Evolutionary conservation across 2,797 vertebrate genomes (phyloP).

Genomic region (Echeneis naucrates): DNA sequence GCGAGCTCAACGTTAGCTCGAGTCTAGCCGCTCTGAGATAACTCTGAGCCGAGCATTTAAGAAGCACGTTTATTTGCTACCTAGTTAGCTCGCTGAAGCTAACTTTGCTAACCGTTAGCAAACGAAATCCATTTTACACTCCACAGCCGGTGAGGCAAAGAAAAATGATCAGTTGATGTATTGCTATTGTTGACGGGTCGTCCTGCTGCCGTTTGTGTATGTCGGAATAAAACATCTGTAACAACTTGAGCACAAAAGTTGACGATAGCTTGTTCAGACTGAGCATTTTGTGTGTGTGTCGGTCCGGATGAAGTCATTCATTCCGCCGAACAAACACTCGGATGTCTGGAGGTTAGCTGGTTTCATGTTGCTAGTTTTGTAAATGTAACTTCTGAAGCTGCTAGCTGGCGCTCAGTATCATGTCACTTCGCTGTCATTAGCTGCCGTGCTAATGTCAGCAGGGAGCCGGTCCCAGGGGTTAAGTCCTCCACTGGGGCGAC

Average conservation of each 20-base stretch:
- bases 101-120: constrained; percentile 67
- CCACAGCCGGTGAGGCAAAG: constrained; percentile 23
- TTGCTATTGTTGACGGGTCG: neutral
- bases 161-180: neutral
- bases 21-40: neutral
- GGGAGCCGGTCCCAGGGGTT: constrained; percentile 12
- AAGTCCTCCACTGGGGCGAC: neutral
- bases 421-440: constrained; percentile 57
- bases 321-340: neutral
- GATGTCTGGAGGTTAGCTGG: neutral
- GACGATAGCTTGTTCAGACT: neutral
- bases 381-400: neutral
- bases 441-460: constrained; percentile 47
- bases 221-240: constrained; percentile 8
- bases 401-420: neutral
- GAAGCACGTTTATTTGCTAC: constrained; percentile 46
- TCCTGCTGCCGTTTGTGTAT: neutral
- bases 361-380: neutral
- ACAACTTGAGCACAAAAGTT: constrained; percentile 40
- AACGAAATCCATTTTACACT: constrained; percentile 33
- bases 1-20: neutral
- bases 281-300: constrained; percentile 15
- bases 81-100: constrained; percentile 59
- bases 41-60: constrained; percentile 21
- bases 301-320: constrained; percentile 19